Base-by-base conservation (phyloP, 2,113 vertebrate genomes). In the Mobula hypostoma region DNA sequence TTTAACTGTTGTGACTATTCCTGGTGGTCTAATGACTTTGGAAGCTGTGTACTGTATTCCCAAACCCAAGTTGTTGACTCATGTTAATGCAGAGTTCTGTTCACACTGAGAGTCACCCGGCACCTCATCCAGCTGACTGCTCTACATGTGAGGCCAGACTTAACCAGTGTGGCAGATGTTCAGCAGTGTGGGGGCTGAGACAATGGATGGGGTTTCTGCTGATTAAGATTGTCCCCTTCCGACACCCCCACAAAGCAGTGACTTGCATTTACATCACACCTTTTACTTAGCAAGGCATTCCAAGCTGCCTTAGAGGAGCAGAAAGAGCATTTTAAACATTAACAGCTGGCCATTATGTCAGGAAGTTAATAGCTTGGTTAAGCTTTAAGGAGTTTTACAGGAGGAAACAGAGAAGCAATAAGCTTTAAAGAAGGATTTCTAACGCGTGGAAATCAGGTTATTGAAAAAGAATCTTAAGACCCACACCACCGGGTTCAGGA, bases 11-110 rank as follows among this genome's bases (percentile, higher is more conserved):
- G 36, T 40, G 70, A 93, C 68, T 74, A 74, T 15, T 70, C 70
- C 68, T 74, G 68, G 70, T 74, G 91, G 21, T 12, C 63, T 70
- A 87, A 61, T 56, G 17, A 9, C 56, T 87, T 61, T 27, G 66
- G 32, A 36, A 91, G 63, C 40, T 3, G 68, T 56, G 36, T 74
- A 48, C 56, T 76, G 36, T 74, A 48, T 76, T 76, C 68, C 70
- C 91, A 93, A 93, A 48, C 36, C 24, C 85, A 66, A 66, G 29
- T 36, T 88, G 85, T 88, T 88, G 85, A 88, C 15, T 88, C 85
- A 66, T 66, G 58, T 88, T 90, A 90, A 90, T 66, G 85, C 12
- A 66, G 29, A n/a, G 83, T 63, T 87, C 56, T 87, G 83, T 87
- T 24, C 27, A 66, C 58, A 17, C 58, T 66, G 11, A 14, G 61